A percentile compares a stretch with the other conserved stretches of the same genome.
Evolutionary conservation across 2,113 vertebrate genomes (phyloP).

Genomic region (Todiramphus saurophagus): DNA sequence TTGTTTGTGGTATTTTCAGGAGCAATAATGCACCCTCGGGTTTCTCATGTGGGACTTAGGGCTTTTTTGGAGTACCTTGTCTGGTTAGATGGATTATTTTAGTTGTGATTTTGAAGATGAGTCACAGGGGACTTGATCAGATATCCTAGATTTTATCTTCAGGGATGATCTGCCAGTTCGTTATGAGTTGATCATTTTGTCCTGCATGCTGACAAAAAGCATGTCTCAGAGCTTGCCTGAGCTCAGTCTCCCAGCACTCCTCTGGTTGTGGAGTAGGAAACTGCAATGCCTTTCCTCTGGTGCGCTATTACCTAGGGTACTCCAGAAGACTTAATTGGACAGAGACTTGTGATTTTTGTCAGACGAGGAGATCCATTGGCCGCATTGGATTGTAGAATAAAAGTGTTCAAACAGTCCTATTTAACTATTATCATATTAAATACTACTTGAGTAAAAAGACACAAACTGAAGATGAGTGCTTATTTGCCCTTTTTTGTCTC

Average conservation of each 20-base stretch:
- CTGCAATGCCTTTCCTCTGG: background rate
- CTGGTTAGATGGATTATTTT: background rate
- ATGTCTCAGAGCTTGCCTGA: background rate
- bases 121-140: background rate
- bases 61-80: background rate
- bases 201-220: background rate
- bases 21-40: background rate
- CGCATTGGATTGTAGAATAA: background rate
- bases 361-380: background rate
- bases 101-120: background rate
- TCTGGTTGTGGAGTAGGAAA: background rate
- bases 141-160: background rate
- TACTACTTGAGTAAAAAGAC: background rate
- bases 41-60: background rate
- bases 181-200: background rate
- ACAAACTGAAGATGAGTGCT: background rate
- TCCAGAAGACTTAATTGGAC: background rate
- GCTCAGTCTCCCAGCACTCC: background rate
- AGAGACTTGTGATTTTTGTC: background rate
- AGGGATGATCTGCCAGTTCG: background rate
- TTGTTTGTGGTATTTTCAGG: background rate
- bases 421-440: background rate
- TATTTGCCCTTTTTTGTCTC: background rate
- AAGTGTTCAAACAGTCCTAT: background rate
- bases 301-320: background rate